Conservation (phyloP, 2,888 invertebrate species). For the Flexamia atlantica region DNA sequence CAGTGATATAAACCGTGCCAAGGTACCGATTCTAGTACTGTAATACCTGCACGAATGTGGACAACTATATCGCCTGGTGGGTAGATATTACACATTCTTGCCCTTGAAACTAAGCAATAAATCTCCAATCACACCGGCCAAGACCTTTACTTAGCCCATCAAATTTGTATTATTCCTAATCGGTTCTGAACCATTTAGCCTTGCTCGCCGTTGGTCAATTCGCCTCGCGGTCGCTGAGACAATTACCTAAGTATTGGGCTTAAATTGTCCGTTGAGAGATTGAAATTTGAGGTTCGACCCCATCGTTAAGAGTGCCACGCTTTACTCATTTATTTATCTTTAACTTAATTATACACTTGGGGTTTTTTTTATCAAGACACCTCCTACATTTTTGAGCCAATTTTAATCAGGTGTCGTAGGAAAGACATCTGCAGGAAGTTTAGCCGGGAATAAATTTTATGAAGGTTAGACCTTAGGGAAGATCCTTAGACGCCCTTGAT, state of each 20-base stretch:
- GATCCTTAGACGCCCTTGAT: too few species aligned
- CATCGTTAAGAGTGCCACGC: too few species aligned
- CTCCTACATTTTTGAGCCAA: too few species aligned
- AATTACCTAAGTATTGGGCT: background rate
- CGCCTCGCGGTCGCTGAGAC: background rate
- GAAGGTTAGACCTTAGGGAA: too few species aligned
- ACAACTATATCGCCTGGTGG: background rate
- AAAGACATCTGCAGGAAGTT: too few species aligned
- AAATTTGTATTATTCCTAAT: slow-evolving; percentile 31
- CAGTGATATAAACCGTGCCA: slow-evolving; percentile 11
- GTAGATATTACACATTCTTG: background rate
- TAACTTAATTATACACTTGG: too few species aligned
- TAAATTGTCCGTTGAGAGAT: background rate
- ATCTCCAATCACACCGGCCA: slow-evolving; percentile 23
- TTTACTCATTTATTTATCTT: too few species aligned
- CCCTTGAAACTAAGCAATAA: slow-evolving; percentile 4
- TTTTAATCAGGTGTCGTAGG: too few species aligned
- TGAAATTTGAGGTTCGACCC: too few species aligned
- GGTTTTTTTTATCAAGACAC: too few species aligned
- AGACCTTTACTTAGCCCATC: slow-evolving; percentile 14
- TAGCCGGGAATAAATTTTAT: too few species aligned
- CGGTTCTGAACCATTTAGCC: slow-evolving; percentile 15
- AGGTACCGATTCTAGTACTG: background rate
- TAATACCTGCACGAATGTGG: background rate
- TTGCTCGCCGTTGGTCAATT: slow-evolving; percentile 24